Evolutionary conservation across 2,888 invertebrate genomes (phyloP).

Genomic region (Drosophila conformis): DNA sequence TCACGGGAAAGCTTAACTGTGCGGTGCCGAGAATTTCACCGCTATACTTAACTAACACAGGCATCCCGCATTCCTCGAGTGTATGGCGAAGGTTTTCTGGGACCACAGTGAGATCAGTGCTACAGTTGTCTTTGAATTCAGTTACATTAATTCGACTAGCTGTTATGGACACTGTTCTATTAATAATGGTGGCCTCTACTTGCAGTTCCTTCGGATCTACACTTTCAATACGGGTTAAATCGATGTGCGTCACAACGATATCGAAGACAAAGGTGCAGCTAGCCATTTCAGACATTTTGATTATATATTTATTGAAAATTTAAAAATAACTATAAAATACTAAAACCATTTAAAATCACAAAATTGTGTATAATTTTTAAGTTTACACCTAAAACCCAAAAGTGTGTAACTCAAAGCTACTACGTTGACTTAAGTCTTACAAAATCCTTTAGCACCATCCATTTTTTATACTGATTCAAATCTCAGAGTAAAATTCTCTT

Average conservation of each 20-base stretch:
- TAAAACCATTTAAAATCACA: not conserved
- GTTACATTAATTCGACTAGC: slow-evolving; percentile 72
- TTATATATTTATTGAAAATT: slow-evolving; percentile 3
- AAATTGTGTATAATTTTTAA: not conserved
- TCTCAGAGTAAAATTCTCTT: not conserved
- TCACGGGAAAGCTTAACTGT: slow-evolving; percentile 57
- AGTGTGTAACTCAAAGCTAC: not conserved
- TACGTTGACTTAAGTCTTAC: not conserved
- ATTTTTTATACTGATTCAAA: not conserved
- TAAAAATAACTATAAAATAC: not conserved
- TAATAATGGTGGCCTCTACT: slow-evolving; percentile 63
- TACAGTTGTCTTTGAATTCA: slow-evolving; percentile 69
- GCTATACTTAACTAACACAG: slow-evolving; percentile 58
- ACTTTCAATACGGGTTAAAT: slow-evolving; percentile 25
- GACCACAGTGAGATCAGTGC: slow-evolving; percentile 55
- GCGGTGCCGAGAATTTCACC: slow-evolving; percentile 60
- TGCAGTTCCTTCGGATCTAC: slow-evolving; percentile 49
- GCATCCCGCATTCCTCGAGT: slow-evolving; percentile 63
- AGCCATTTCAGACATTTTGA: slow-evolving; percentile 4
- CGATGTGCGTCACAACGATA: slow-evolving; percentile 62
- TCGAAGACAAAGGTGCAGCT: slow-evolving; percentile 64
- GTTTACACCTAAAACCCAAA: not conserved
- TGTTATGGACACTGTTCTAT: slow-evolving; percentile 57
- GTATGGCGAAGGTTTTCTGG: slow-evolving; percentile 55
- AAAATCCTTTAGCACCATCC: not conserved